Conservation (phyloP, 2,888 invertebrate species). For the Myopa testacea region DNA sequence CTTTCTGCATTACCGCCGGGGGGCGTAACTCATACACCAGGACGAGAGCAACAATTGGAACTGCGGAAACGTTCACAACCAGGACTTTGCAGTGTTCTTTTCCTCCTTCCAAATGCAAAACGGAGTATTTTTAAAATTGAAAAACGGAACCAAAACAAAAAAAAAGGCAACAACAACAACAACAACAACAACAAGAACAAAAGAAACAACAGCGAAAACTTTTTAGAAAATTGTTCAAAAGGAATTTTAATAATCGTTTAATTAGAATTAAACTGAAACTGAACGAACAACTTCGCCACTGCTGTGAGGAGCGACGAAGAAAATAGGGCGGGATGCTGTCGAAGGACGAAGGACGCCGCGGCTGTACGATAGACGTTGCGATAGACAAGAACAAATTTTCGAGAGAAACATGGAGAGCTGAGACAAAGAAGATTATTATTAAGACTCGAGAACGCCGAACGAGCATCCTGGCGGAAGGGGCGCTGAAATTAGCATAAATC, state of each 20-base stretch:
- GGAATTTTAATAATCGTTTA: slow-evolving; percentile 49
- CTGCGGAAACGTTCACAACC: background rate
- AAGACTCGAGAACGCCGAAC: background rate
- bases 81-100: background rate
- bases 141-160: background rate
- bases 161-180: background rate
- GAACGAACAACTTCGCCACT: slow-evolving; percentile 22
- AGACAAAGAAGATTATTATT: slow-evolving; percentile 6
- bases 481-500: slow-evolving; percentile 35
- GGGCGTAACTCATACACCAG: background rate
- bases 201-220: slow-evolving; percentile 34
- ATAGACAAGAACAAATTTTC: background rate
- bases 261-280: slow-evolving; percentile 47
- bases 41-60: background rate
- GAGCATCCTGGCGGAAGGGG: background rate
- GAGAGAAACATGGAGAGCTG: background rate
- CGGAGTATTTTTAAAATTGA: background rate
- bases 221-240: slow-evolving; percentile 39
- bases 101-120: background rate
- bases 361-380: background rate
- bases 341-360: background rate
- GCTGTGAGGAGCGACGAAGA: slow-evolving; percentile 11
- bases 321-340: background rate
- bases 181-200: background rate
- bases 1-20: slow-evolving; percentile 12